Evolutionary conservation across 2,888 invertebrate species (phyloP).

Genomic region (Mechanitis messenoides): DNA sequence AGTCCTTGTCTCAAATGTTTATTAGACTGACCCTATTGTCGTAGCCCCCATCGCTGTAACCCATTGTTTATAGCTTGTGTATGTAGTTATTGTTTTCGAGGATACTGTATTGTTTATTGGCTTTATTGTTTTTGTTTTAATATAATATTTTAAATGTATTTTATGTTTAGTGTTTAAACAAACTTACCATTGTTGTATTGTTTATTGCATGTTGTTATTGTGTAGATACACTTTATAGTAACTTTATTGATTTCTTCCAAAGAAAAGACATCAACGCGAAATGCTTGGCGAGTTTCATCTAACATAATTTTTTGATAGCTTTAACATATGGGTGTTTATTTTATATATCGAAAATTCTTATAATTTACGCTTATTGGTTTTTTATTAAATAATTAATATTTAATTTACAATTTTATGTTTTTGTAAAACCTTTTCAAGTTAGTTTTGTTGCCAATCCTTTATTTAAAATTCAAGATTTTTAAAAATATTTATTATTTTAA

Average conservation of each 20-base stretch:
- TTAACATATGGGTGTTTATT: background rate
- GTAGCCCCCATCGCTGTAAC: constrained; percentile 36
- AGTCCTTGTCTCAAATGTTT: constrained; percentile 54
- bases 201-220: constrained; percentile 19
- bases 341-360: background rate
- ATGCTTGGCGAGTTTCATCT: constrained; percentile 10
- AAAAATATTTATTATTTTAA: too few relatives aligned
- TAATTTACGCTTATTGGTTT: too few relatives aligned
- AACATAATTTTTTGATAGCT: background rate
- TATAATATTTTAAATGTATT: constrained; percentile 15
- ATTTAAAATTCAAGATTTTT: too few relatives aligned
- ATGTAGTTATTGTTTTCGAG: constrained; percentile 46
- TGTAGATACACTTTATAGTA: constrained; percentile 18
- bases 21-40: constrained; percentile 47
- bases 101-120: constrained; percentile 35
- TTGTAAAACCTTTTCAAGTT: background rate
- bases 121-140: constrained; percentile 15
- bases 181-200: constrained; percentile 8
- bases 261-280: constrained; percentile 43
- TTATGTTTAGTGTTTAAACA: constrained; percentile 12
- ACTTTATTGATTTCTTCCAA: constrained; percentile 22
- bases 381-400: too few relatives aligned
- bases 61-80: constrained; percentile 43
- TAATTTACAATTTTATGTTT: too few relatives aligned
- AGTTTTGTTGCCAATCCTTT: too few relatives aligned